A percentile compares a stretch with the other conserved stretches of the same genome.
Conservation (phyloP, 2,113 vertebrate species). For the Puntigrus tetrazona region DNA sequence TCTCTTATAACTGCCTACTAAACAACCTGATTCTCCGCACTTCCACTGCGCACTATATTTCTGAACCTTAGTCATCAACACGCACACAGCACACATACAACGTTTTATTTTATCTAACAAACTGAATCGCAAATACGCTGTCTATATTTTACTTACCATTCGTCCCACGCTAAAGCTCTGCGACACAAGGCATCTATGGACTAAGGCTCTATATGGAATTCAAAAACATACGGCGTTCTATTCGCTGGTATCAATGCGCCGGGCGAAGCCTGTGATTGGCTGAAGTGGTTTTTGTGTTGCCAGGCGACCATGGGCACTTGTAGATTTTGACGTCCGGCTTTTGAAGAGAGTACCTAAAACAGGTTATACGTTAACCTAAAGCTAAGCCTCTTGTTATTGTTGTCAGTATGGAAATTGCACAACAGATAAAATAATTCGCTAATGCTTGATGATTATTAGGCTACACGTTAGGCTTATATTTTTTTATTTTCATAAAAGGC, state of each 20-base stretch:
- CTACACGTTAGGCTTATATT: background rate
- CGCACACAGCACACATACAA: background rate
- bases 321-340: conserved; percentile 31
- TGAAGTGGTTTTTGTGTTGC: conserved; percentile 70
- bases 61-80: background rate
- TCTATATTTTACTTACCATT: conserved; percentile 5
- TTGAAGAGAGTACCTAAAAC: background rate
- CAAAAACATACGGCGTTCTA: background rate
- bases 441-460: background rate
- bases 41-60: conserved; percentile 47
- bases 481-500: background rate
- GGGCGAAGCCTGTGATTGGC: conserved; percentile 68
- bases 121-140: background rate
- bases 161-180: background rate
- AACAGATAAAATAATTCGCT: background rate
- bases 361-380: background rate
- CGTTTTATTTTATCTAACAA: background rate
- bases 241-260: conserved; percentile 68
- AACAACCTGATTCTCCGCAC: background rate
- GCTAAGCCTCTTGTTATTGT: background rate
- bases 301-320: conserved; percentile 60
- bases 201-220: background rate
- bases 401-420: background rate
- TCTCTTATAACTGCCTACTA: conserved; percentile 20
- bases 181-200: background rate